Conservation (phyloP, 2,797 vertebrate species). For the Taeniopygia guttata region DNA sequence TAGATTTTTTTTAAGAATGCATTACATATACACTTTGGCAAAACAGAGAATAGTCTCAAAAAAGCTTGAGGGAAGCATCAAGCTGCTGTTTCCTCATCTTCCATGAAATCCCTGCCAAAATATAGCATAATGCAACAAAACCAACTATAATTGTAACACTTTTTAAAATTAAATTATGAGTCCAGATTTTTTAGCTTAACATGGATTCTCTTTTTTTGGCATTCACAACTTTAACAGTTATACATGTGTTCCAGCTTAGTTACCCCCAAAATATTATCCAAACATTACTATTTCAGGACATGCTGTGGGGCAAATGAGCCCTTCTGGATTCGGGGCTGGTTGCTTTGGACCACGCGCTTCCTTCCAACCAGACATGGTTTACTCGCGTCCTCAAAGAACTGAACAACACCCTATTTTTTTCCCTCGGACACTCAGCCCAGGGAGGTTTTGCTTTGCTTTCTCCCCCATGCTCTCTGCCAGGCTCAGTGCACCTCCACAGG, state of each 20-base stretch:
- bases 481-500: not conserved
- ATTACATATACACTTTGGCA: not conserved
- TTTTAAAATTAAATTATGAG: not conserved
- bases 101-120: not conserved
- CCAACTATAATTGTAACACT: not conserved
- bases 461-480: not conserved
- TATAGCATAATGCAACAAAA: not conserved
- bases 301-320: not conserved
- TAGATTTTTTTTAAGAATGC: not conserved
- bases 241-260: not conserved
- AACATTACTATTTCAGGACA: conserved; percentile 19
- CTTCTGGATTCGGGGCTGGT: not conserved
- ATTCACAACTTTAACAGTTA: not conserved
- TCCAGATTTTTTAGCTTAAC: not conserved
- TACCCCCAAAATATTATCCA: not conserved
- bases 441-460: not conserved
- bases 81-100: not conserved
- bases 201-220: conserved; percentile 8
- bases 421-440: not conserved
- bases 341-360: accelerated
- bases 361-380: accelerated
- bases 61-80: not conserved
- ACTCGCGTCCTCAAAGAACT: not conserved
- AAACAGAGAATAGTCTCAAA: not conserved
- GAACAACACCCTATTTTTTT: not conserved